Base-by-base conservation (phyloP, 2,113 vertebrate species). In the Cygnus buccinator region DNA sequence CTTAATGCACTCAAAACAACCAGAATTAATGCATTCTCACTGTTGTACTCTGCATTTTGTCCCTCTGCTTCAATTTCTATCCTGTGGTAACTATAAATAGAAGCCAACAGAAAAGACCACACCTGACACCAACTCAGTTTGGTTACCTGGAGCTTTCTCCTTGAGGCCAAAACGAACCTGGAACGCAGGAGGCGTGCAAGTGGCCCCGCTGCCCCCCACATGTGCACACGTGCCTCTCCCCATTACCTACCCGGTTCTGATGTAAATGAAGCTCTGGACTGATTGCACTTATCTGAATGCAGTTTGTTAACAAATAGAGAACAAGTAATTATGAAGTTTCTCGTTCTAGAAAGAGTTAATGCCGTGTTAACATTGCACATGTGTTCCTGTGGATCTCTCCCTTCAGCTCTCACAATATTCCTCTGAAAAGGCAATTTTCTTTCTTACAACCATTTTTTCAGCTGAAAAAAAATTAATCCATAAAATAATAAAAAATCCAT, bases 141-240 rank as follows among this genome's bases (percentile, higher is more conserved):
- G 72, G 21, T 57, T 85, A 87, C 67, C 71, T 50, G 68, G 81
- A 70, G 4, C 63, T 75, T 83, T 65, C 13, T 35, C 43, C 72
- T 72, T 57, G 76, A 90, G 85, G 22, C 39, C 3, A 9, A 76
- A 88, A 46, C n/a, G 50, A 72, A 68, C 41, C n/a, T 59, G 71
- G 80, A 54, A 44, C 0, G 10, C 46, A 75, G 41, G 72, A 85
- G 48, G 48, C 15, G 35, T 5, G 5, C 0, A 4, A 17, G 43
- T 15, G 25, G 18, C 21, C 26, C 11, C 1, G 0, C 9, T 0
- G 0, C 17, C 6, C 73, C 13, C 11, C 9, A 0, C 39, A 39
- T 39, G 39, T 39, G 39, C 39, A 70, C 8, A 1, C 3, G 25
- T 2, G 11, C 31, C 11, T n/a, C n/a, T 55, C 18, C 8, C 29